These are phyloP conservation scores for Pinna nobilis DNA, from an alignment of 1,140 invertebrate genomes.

Conservation along the genomic window DNA sequence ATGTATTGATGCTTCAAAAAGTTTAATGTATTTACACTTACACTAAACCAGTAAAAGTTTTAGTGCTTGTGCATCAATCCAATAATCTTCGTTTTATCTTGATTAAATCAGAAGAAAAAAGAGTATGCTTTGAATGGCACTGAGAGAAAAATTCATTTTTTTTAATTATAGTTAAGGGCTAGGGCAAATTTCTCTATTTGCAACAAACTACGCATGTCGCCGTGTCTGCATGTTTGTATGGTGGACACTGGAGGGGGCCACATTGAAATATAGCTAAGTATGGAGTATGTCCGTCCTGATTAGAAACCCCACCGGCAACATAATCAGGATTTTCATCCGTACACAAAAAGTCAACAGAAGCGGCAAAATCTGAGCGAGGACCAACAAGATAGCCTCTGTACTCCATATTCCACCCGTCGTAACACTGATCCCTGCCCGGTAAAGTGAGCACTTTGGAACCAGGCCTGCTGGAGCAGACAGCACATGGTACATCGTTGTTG, in stretches of 20 bases:
- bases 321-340: constrained; percentile 48
- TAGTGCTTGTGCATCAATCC: too few relatives aligned
- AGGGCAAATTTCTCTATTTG: too few relatives aligned
- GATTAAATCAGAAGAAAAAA: too few relatives aligned
- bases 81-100: too few relatives aligned
- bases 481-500: constrained; percentile 43
- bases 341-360: constrained; percentile 41
- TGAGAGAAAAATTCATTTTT: too few relatives aligned
- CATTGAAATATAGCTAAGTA: constrained; percentile 36
- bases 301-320: constrained; percentile 15
- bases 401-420: constrained; percentile 42
- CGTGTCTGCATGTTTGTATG: constrained; percentile 34
- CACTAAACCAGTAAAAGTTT: too few relatives aligned
- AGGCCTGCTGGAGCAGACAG: constrained; percentile 17
- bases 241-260: constrained; percentile 39
- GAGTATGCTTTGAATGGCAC: too few relatives aligned
- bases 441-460: constrained; percentile 43
- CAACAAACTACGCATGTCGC: constrained; percentile 31
- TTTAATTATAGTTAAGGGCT: too few relatives aligned
- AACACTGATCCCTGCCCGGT: constrained; percentile 49
- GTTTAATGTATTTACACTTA: too few relatives aligned
- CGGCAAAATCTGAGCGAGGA: constrained; percentile 10
- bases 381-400: constrained; percentile 54
- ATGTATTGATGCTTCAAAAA: too few relatives aligned
- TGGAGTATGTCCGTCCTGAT: constrained; percentile 45